Conservation (phyloP, 2,113 vertebrate species). For the Cacatua alba region DNA sequence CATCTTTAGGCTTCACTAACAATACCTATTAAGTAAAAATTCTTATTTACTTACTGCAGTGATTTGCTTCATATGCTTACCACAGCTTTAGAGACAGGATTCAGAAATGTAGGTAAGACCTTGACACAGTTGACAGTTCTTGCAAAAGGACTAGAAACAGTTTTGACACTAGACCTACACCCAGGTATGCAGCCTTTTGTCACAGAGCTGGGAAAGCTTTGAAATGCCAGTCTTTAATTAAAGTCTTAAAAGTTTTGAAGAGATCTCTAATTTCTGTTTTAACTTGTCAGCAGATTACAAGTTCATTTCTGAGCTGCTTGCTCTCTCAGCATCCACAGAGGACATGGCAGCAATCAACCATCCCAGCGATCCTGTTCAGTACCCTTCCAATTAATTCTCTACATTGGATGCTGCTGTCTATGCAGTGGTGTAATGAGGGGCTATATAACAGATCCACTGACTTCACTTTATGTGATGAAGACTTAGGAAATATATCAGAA, state of each 20-base stretch:
- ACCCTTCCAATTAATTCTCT: rapidly evolving
- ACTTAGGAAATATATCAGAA: not conserved
- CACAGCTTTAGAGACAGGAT: no score
- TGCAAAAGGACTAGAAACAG: not conserved
- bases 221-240: not conserved
- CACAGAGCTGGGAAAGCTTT: not conserved
- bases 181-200: not conserved
- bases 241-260: not conserved
- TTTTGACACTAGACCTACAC: not conserved
- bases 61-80: not conserved
- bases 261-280: not conserved
- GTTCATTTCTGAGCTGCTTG: not conserved
- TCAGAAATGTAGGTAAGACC: no score
- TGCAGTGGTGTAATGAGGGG: not conserved
- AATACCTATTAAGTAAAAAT: not conserved
- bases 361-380: not conserved
- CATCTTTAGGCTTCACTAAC: not conserved
- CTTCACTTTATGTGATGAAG: not conserved
- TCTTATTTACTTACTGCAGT: not conserved
- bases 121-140: not conserved
- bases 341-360: not conserved
- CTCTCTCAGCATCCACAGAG: not conserved
- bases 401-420: not conserved
- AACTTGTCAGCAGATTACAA: not conserved
- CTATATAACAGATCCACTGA: not conserved